phyloP scores from a whole-genome alignment of 2,888 invertebrate genomes.

The Cataglyphis cursor region DNA sequence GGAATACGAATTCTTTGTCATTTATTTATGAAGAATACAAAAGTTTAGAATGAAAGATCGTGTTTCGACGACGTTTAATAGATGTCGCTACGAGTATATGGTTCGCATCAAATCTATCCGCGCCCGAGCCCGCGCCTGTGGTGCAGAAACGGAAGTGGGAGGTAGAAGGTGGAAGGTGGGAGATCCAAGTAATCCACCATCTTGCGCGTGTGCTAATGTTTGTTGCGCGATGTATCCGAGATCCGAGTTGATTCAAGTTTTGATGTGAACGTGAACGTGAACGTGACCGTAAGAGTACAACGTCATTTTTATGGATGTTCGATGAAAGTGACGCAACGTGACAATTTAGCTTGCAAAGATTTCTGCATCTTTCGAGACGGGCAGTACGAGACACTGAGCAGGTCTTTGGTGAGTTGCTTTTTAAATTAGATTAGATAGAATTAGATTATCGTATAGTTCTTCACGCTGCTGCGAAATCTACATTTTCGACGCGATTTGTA shows the following conservation, averaged over 20 bases:
- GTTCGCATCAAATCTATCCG: not conserved
- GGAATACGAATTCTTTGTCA: too few relatives aligned
- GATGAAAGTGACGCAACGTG: slow-evolving; percentile 44
- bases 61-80: not conserved
- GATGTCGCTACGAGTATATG: slow-evolving; percentile 16
- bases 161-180: too few relatives aligned
- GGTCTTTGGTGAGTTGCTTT: slow-evolving; percentile 61
- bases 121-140: not conserved
- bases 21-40: too few relatives aligned
- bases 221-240: slow-evolving; percentile 27
- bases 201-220: slow-evolving; percentile 11
- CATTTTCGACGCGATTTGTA: not conserved
- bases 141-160: too few relatives aligned
- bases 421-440: slow-evolving; percentile 22
- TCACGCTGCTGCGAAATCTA: not conserved
- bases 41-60: too few relatives aligned
- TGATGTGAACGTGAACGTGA: slow-evolving; percentile 52
- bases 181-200: not conserved
- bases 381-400: slow-evolving; percentile 15
- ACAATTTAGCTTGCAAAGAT: slow-evolving; percentile 27
- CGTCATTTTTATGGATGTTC: slow-evolving; percentile 35
- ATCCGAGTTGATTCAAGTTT: slow-evolving; percentile 23
- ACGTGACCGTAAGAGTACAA: slow-evolving; percentile 34
- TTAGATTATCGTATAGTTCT: slow-evolving; percentile 22
- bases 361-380: slow-evolving; percentile 23